A percentile compares a stretch with the other conserved stretches of the same genome.
phyloP scores from a whole-genome alignment of 2,797 vertebrate genomes.

The Bradypodion ventrale region DNA sequence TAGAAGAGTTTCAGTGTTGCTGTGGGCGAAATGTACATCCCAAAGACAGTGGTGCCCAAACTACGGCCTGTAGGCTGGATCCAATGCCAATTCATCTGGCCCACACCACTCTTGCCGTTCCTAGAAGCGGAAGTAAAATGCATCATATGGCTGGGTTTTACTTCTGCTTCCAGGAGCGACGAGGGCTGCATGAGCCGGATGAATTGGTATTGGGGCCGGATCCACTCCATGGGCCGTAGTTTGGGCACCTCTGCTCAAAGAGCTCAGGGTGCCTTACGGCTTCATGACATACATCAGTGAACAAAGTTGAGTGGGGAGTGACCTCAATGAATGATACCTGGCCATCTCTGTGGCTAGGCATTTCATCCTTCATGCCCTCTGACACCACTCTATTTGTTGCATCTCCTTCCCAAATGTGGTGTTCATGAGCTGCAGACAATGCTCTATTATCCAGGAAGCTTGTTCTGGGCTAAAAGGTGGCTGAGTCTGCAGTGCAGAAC shows the following conservation, averaged over 20 bases:
- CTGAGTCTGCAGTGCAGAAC: neutral
- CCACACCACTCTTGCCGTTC: too few species aligned
- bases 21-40: neutral
- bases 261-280: neutral
- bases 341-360: neutral
- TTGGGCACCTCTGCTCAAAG: neutral
- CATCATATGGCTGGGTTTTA: too few species aligned
- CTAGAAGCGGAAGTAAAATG: too few species aligned
- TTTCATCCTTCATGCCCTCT: neutral
- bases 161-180: too few species aligned
- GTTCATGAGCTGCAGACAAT: neutral
- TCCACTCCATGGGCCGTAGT: too few species aligned
- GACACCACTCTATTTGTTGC: neutral
- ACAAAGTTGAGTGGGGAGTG: neutral
- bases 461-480: neutral
- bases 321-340: neutral
- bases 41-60: too few species aligned
- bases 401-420: neutral
- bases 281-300: neutral
- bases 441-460: neutral
- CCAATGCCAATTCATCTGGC: too few species aligned
- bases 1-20: neutral
- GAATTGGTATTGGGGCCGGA: too few species aligned
- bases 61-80: too few species aligned
- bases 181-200: too few species aligned